Percentiles rank a stretch among this genome's conserved stretches.
Evolutionary conservation across 2,888 invertebrate genomes (phyloP).

Genomic region (Gryllus longicercus): DNA sequence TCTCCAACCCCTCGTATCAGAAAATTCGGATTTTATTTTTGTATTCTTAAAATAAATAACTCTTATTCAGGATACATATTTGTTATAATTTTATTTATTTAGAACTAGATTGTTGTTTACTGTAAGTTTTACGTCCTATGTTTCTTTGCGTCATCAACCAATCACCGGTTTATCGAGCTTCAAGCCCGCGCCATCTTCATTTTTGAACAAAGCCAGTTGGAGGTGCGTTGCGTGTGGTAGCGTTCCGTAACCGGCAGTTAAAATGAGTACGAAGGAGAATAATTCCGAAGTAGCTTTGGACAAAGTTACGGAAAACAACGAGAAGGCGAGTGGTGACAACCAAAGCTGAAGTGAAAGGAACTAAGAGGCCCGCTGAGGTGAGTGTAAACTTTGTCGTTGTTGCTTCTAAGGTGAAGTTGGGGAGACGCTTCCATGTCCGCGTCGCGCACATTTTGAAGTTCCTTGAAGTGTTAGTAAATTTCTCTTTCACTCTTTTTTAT

Average conservation of each 20-base stretch:
- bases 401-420: background rate
- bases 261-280: slow-evolving; percentile 79
- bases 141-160: slow-evolving; percentile 39
- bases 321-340: slow-evolving; percentile 68
- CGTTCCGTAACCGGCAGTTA: slow-evolving; percentile 39
- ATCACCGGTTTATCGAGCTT: slow-evolving; percentile 40
- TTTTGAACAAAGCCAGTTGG: slow-evolving; percentile 72
- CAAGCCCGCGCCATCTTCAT: slow-evolving; percentile 71
- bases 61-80: background rate
- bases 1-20: slow-evolving; percentile 65
- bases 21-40: slow-evolving; percentile 45
- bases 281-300: slow-evolving; percentile 81
- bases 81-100: background rate
- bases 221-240: slow-evolving; percentile 39
- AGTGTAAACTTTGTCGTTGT: slow-evolving; percentile 49
- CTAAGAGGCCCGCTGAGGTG: slow-evolving; percentile 85
- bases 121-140: slow-evolving; percentile 24
- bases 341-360: slow-evolving; percentile 80
- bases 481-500: too few species aligned
- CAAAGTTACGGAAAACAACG: slow-evolving; percentile 69
- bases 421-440: background rate
- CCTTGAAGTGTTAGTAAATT: too few species aligned
- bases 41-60: slow-evolving; percentile 25
- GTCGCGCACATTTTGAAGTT: background rate
- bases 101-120: slow-evolving; percentile 19